phyloP scores from a whole-genome alignment of 2,888 invertebrate genomes.

The Ellobium chinense region DNA sequence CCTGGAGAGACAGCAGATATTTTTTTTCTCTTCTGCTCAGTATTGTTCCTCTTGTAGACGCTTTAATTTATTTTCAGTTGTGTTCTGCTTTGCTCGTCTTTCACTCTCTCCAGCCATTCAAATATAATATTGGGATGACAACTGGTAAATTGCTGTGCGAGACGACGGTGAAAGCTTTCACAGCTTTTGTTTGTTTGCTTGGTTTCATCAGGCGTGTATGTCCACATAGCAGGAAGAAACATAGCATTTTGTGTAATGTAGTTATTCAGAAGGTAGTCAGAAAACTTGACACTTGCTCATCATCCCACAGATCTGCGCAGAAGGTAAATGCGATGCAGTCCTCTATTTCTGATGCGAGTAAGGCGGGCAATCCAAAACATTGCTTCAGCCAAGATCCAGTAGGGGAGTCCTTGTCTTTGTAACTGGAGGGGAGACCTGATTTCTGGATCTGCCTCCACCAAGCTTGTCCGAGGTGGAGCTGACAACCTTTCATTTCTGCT shows the following conservation, averaged over 20 bases:
- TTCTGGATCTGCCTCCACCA: background rate
- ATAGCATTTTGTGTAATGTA: background rate
- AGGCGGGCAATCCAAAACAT: background rate
- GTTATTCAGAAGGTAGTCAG: background rate
- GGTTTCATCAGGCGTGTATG: background rate
- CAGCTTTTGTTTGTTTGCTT: background rate
- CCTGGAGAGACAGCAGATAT: too few relatives aligned
- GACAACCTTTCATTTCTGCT: background rate
- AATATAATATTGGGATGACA: background rate
- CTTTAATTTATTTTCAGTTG: background rate
- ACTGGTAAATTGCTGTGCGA: background rate
- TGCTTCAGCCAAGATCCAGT: background rate
- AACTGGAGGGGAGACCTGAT: background rate
- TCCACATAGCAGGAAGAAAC: background rate
- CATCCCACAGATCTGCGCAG: background rate
- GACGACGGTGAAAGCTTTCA: background rate
- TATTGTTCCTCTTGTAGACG: background rate
- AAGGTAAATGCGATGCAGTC: background rate
- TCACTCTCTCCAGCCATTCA: background rate
- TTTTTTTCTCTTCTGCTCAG: background rate
- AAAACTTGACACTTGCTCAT: background rate
- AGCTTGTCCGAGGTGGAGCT: background rate
- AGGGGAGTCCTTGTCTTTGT: background rate
- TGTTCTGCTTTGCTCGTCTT: background rate
- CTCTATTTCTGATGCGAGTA: background rate